phyloP scores from a whole-genome alignment of 2,113 vertebrate genomes.

The Ranitomeya variabilis region DNA sequence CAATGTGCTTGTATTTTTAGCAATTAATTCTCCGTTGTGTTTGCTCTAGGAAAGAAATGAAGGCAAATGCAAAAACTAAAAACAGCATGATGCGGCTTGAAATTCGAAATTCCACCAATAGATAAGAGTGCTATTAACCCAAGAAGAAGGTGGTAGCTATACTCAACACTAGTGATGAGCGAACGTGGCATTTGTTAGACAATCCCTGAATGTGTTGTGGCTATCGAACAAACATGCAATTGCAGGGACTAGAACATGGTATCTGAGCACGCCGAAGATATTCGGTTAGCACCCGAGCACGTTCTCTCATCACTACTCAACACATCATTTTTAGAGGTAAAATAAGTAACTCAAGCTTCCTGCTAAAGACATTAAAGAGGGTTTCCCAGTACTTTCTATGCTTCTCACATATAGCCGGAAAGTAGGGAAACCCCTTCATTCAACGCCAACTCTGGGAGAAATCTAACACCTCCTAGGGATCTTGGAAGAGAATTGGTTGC shows the following conservation, averaged over 20 bases:
- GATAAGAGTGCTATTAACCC: background rate
- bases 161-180: background rate
- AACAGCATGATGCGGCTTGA: background rate
- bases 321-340: background rate
- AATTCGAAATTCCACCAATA: background rate
- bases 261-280: no score
- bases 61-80: background rate
- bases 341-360: background rate
- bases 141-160: background rate
- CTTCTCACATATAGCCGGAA: background rate
- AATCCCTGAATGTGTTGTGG: no score
- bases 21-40: slow-evolving; percentile 4
- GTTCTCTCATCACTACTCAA: no score
- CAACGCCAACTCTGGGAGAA: background rate
- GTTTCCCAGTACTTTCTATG: background rate
- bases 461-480: background rate
- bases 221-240: no score
- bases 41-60: slow-evolving; percentile 9
- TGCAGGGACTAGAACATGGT: no score
- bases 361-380: background rate
- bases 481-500: background rate
- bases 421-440: slow-evolving; percentile 1
- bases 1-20: slow-evolving; percentile 6
- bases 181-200: no score
- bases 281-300: no score